Conservation (phyloP, 1,140 invertebrate genomes). For the Cherax destructor region DNA sequence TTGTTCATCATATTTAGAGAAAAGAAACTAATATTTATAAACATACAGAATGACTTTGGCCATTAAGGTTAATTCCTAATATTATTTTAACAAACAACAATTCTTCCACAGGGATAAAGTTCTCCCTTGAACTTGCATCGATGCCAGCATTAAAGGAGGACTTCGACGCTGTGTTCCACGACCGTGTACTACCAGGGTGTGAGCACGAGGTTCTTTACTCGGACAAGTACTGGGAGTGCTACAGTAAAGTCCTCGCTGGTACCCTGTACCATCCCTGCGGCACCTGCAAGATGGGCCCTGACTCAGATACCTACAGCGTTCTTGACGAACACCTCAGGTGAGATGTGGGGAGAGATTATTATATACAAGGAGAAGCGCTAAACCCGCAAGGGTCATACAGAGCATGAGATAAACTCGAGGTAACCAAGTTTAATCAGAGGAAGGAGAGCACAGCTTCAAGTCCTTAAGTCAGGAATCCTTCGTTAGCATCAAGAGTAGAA, state of each 20-base stretch:
- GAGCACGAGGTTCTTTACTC: neutral
- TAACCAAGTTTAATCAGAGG: too few relatives aligned
- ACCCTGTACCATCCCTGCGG: conserved; percentile 81
- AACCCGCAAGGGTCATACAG: too few relatives aligned
- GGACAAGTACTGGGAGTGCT: conserved; percentile 78
- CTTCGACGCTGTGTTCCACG: conserved; percentile 29
- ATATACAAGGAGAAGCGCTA: too few relatives aligned
- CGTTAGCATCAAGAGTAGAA: conserved; percentile 73
- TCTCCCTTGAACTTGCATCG: neutral
- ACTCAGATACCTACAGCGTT: conserved; percentile 74
- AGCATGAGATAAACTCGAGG: too few relatives aligned
- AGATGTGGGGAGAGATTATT: conserved; percentile 74
- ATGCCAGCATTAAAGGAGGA: conserved; percentile 23
- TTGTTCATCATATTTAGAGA: too few relatives aligned
- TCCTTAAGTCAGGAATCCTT: too few relatives aligned
- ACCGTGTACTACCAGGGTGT: conserved; percentile 27
- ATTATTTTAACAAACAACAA: neutral
- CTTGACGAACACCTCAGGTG: conserved; percentile 75
- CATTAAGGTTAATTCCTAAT: too few relatives aligned
- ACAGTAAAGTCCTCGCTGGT: conserved; percentile 80
- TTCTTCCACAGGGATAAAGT: conserved; percentile 3
- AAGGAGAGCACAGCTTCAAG: too few relatives aligned
- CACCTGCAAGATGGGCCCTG: conserved; percentile 76
- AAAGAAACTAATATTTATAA: too few relatives aligned
- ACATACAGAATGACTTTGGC: too few relatives aligned